Percentiles rank a stretch among this genome's conserved stretches.
Evolutionary conservation across 2,888 invertebrate species (phyloP).

Genomic region (Poecilus cupreus): DNA sequence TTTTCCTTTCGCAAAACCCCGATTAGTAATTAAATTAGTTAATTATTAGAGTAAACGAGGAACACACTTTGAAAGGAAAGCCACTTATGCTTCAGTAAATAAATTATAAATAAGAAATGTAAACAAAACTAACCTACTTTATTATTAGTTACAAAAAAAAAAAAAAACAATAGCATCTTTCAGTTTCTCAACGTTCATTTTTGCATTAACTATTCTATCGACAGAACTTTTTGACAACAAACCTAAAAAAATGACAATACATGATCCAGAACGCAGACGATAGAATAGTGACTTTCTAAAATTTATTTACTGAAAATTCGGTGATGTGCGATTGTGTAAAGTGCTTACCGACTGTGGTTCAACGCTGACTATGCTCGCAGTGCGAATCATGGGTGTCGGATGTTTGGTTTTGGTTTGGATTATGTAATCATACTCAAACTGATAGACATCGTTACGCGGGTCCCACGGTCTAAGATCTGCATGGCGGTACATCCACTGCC

Average conservation of each 20-base stretch:
- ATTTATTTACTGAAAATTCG: slow-evolving; percentile 7
- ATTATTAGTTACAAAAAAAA: too few relatives aligned
- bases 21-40: not conserved
- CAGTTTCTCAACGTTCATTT: too few relatives aligned
- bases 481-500: slow-evolving; percentile 83
- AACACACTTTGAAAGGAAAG: not conserved
- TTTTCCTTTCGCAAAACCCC: not conserved
- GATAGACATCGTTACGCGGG: slow-evolving; percentile 87
- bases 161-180: too few relatives aligned
- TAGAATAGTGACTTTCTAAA: too few relatives aligned
- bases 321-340: not conserved
- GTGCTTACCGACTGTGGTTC: slow-evolving; percentile 72
- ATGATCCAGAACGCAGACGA: too few relatives aligned
- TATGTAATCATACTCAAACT: slow-evolving; percentile 89
- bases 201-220: not conserved
- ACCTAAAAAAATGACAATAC: too few relatives aligned
- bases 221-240: too few relatives aligned
- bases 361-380: slow-evolving; percentile 82
- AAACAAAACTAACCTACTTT: too few relatives aligned
- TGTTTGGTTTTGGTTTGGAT: slow-evolving; percentile 86
- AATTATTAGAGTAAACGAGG: not conserved
- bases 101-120: not conserved
- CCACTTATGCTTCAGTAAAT: slow-evolving; percentile 17
- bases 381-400: slow-evolving; percentile 83
- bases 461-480: slow-evolving; percentile 93